Evolutionary conservation across 2,113 vertebrate species (phyloP).

Genomic region (Gnathonemus longibarbis): DNA sequence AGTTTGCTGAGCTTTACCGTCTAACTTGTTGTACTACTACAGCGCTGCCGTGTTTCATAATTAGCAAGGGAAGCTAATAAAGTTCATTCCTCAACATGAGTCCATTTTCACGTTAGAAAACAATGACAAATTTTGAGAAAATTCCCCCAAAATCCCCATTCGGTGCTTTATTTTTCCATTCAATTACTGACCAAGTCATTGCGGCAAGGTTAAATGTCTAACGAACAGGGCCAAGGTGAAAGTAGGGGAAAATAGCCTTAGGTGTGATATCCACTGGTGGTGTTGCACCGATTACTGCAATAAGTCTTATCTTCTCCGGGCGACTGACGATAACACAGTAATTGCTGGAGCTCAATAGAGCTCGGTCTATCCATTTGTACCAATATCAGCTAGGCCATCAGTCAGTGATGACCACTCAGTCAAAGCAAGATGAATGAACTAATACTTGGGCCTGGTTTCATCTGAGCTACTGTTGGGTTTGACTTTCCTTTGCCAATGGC

Average conservation of each 20-base stretch:
- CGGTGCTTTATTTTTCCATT: not conserved
- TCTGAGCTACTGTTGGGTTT: conserved; percentile 19
- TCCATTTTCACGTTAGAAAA: not conserved
- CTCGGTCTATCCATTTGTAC: conserved; percentile 27
- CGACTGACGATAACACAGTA: conserved; percentile 29
- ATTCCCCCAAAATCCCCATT: not conserved
- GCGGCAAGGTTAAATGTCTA: conserved; percentile 18
- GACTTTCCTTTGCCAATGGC: conserved; percentile 22
- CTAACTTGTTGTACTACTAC: not conserved
- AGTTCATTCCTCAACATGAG: not conserved
- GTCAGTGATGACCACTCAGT: conserved; percentile 28
- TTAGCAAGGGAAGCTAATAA: not conserved
- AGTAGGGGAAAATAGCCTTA: conserved; percentile 19
- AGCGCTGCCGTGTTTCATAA: not conserved
- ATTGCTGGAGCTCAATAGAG: conserved; percentile 27
- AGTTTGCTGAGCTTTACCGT: not conserved
- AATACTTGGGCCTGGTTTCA: conserved; percentile 20
- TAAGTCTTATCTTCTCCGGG: conserved; percentile 26
- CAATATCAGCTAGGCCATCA: conserved; percentile 27
- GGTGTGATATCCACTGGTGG: conserved; percentile 21
- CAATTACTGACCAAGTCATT: conserved; percentile 17
- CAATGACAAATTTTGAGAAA: not conserved
- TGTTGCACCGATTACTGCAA: conserved; percentile 22
- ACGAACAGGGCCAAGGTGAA: not conserved
- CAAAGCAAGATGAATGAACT: conserved; percentile 35